Conservation (phyloP, 2,888 invertebrate genomes). For the Adineta ricciae region DNA sequence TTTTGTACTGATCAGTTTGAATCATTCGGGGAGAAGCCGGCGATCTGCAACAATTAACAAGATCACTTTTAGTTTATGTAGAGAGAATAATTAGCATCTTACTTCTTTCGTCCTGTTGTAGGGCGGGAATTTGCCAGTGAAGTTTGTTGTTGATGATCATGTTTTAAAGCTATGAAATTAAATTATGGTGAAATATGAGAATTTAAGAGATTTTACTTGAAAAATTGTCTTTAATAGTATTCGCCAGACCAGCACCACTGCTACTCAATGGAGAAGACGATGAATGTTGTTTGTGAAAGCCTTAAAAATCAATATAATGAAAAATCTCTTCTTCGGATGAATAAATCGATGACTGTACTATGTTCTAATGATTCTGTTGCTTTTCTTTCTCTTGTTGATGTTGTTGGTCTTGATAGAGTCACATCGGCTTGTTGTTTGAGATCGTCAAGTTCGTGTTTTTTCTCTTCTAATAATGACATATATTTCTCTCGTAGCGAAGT, state of each 20-base stretch:
- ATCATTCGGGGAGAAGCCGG: neutral
- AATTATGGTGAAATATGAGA: neutral
- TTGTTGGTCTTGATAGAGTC: neutral
- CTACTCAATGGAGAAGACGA: neutral
- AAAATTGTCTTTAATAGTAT: neutral
- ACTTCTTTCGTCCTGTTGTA: neutral
- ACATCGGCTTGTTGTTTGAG: slow-evolving; percentile 24
- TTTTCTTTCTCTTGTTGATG: neutral
- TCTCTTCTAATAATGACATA: slow-evolving; percentile 30
- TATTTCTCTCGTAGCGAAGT: slow-evolving; percentile 30
- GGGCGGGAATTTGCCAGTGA: neutral
- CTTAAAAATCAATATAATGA: neutral
- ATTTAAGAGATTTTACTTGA: neutral
- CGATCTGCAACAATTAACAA: neutral
- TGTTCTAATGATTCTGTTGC: neutral
- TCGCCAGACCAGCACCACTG: neutral
- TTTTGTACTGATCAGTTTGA: neutral
- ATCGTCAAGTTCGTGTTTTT: slow-evolving; percentile 24
- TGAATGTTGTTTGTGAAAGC: neutral
- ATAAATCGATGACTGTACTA: neutral
- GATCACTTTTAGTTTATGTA: neutral
- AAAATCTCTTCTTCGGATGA: no score
- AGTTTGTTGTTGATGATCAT: neutral
- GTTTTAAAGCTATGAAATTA: neutral
- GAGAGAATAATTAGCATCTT: neutral